Evolutionary conservation across 2,888 invertebrate species (phyloP).

Genomic region (Torymus auratus): DNA sequence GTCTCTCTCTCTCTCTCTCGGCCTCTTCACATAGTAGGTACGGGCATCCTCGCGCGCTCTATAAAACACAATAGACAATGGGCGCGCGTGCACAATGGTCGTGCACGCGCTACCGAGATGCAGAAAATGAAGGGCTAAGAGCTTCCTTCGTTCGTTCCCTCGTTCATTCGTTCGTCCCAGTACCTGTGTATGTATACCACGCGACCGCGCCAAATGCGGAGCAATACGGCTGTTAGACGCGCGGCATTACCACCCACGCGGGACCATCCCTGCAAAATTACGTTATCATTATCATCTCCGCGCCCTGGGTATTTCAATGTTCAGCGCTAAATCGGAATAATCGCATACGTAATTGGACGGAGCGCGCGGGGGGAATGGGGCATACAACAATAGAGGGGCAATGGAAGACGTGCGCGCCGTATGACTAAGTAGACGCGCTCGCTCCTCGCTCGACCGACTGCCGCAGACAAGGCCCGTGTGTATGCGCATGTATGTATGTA

Average conservation of each 20-base stretch:
- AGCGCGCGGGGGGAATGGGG: background rate
- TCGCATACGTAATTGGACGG: conserved; percentile 24
- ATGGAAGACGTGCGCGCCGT: background rate
- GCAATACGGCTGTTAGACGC: too few relatives aligned
- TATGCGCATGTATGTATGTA: too few relatives aligned
- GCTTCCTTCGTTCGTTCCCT: conserved; percentile 33
- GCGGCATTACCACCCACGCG: background rate
- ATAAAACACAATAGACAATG: conserved; percentile 45
- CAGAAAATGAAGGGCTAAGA: conserved; percentile 22
- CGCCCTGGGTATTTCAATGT: conserved; percentile 21
- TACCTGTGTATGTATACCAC: too few relatives aligned
- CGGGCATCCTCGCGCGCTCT: background rate
- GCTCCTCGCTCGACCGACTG: too few relatives aligned
- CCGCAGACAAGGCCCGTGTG: too few relatives aligned
- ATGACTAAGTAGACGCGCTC: conserved; percentile 29
- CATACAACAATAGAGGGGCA: background rate
- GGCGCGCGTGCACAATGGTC: background rate
- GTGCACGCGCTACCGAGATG: background rate
- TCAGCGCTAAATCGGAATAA: conserved; percentile 32
- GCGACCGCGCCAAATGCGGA: too few relatives aligned
- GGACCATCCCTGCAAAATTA: conserved; percentile 20
- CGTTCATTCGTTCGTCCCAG: too few relatives aligned
- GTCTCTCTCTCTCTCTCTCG: background rate
- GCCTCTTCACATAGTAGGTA: background rate
- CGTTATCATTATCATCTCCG: conserved; percentile 28